A percentile compares a stretch with the other conserved stretches of the same genome.
Evolutionary conservation across 2,797 vertebrate genomes (phyloP).

Genomic region (Myoxocephalus aenaeus): DNA sequence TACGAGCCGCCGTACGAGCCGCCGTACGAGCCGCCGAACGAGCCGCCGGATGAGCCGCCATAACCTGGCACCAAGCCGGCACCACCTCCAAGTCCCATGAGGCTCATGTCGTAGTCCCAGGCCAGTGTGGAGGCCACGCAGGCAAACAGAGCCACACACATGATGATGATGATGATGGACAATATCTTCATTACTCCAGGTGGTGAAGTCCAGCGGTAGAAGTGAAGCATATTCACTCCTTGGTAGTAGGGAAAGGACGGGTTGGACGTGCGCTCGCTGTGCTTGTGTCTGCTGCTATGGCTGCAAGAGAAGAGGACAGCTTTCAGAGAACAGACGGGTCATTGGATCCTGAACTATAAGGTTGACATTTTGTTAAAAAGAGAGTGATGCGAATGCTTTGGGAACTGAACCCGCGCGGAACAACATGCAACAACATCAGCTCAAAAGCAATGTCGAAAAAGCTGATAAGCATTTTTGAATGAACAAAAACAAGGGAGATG

Average conservation of each 20-base stretch:
- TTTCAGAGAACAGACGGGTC: neutral
- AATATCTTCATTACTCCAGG: conserved; percentile 94
- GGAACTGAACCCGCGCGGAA: no score
- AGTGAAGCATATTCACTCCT: conserved; percentile 86
- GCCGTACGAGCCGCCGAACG: conserved; percentile 23
- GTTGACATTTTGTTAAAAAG: no score
- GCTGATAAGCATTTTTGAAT: no score
- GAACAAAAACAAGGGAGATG: no score
- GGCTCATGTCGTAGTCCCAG: conserved; percentile 88
- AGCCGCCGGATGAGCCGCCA: conserved; percentile 45
- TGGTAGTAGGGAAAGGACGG: conserved; percentile 87
- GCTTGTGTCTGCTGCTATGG: conserved; percentile 81
- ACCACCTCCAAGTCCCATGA: conserved; percentile 79
- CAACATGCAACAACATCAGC: no score
- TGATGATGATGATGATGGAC: conserved; percentile 88
- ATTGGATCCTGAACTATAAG: neutral
- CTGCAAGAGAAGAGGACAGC: conserved; percentile 53
- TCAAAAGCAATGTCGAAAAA: no score
- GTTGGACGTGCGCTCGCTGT: conserved; percentile 82
- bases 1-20: neutral
- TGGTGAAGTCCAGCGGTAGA: conserved; percentile 91
- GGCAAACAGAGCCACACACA: conserved; percentile 91
- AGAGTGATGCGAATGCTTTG: no score
- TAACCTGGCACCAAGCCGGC: conserved; percentile 67
- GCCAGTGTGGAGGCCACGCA: conserved; percentile 92